These are phyloP conservation scores for Epinephelus cyanopodus DNA, from an alignment of 2,113 vertebrate species.

Conservation along the genomic window DNA sequence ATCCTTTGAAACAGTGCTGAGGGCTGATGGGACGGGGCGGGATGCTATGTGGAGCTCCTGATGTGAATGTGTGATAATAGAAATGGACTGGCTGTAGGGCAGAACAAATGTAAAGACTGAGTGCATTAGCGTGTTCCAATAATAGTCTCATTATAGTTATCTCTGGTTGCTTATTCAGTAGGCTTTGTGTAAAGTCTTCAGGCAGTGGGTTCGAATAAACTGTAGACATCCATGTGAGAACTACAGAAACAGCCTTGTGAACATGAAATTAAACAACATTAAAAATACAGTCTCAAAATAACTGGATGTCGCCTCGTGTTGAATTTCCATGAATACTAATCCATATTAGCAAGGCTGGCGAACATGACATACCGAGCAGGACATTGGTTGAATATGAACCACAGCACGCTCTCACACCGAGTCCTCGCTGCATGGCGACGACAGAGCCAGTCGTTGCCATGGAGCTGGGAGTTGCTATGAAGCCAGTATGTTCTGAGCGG, in stretches of 20 bases:
- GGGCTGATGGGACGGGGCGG: conserved; percentile 47
- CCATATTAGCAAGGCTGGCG: not conserved
- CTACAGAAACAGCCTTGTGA: conserved; percentile 18
- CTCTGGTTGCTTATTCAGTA: not conserved
- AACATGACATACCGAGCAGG: conserved; percentile 50
- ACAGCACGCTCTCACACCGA: conserved; percentile 73
- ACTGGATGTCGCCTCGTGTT: not conserved
- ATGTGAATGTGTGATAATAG: conserved; percentile 73
- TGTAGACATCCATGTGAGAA: not conserved
- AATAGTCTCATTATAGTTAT: conserved; percentile 29
- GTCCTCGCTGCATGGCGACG: conserved; percentile 62
- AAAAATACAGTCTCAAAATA: conserved; percentile 27
- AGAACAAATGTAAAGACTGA: conserved; percentile 16
- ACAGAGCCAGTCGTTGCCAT: conserved; percentile 82
- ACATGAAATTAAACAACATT: conserved; percentile 21
- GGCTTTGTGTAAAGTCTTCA: conserved; percentile 23
- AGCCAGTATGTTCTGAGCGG: conserved; percentile 70
- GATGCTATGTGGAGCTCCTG: conserved; percentile 65
- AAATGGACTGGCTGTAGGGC: conserved; percentile 47
- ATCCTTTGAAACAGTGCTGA: conserved; percentile 53
- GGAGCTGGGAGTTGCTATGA: conserved; percentile 82
- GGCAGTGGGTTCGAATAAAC: not conserved
- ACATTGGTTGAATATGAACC: conserved; percentile 77
- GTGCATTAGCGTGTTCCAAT: conserved; percentile 29
- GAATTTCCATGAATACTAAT: conserved; percentile 66